Evolutionary conservation across 2,797 vertebrate genomes (phyloP), one percentile per base, ranked within the genome.

Genomic region (Anniella stebbinsi): DNA sequence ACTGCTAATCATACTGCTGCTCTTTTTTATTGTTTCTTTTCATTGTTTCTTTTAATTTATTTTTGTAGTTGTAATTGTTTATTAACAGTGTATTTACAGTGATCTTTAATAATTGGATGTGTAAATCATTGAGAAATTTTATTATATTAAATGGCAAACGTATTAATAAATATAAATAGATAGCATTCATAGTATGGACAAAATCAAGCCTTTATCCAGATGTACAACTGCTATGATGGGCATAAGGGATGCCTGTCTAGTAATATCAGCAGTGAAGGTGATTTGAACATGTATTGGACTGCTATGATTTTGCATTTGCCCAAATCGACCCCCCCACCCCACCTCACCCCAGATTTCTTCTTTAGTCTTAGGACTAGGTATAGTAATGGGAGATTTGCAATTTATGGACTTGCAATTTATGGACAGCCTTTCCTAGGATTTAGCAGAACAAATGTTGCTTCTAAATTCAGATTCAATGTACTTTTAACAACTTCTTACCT

Each of bases 381-480:
- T 12, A 63, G 72, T 45, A 30, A 57, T 57, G 41, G 51, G 2
- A 69, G 3, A 60, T 67, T 25, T 87, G 57, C 18, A 13, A n/a
- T 41, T 18, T 30, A 33, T 13, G 28, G 67, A 60, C 12, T 25
- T 87, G 57, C 18, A 13, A n/a, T 41, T 18, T 30, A 33, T 13
- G 28, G 67, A 60, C 12, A 60, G 51, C 9, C 36, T n/a, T 88
- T 88, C n/a, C 36, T 88, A 41, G 63, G 45, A 80, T 87, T 87
- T 69, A 67, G 76, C 63, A 69, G 21, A 87, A 80, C 57, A 87
- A 87, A 63, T 66, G 12, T 38, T 63, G 3, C 85, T 63, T 48
- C 63, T 54, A 36, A 51, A 38, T 80, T 28, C 41, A 87, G 33
- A 80, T 80, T 23, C 51, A 41, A 30, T 76, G 36, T 21, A 63